These are phyloP conservation scores for Salvelinus sp. DNA, from an alignment of 2,113 vertebrate species.

Conservation along the genomic window DNA sequence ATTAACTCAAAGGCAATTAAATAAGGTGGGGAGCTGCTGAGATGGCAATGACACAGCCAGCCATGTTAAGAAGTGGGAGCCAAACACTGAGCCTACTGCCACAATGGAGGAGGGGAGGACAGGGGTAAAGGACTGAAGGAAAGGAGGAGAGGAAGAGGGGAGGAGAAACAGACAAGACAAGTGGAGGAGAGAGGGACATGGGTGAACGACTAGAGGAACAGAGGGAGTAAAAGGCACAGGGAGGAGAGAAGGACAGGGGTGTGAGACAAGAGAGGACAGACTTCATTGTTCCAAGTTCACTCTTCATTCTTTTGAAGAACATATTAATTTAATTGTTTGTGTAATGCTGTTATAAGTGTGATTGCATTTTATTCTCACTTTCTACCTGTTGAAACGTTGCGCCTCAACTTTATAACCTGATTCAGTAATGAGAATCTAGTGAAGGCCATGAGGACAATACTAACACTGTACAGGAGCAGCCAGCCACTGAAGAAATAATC, in stretches of 20 bases:
- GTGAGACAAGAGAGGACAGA: too few relatives aligned
- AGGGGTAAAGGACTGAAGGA: not conserved
- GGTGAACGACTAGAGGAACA: too few relatives aligned
- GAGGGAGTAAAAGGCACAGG: too few relatives aligned
- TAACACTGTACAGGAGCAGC: conserved; percentile 43
- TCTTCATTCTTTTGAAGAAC: too few relatives aligned
- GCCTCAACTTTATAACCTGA: not conserved
- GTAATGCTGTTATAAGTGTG: too few relatives aligned
- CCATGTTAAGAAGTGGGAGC: conserved; percentile 45
- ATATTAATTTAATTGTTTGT: too few relatives aligned
- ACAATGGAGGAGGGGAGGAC: not conserved
- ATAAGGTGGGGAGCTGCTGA: conserved; percentile 69
- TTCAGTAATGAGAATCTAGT: conserved; percentile 28
- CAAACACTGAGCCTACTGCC: conserved; percentile 12
- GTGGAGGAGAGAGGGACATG: too few relatives aligned
- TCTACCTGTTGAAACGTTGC: not conserved
- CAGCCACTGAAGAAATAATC: conserved; percentile 46
- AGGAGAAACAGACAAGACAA: not conserved
- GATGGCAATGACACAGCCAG: conserved; percentile 54
- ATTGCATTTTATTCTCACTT: too few relatives aligned
- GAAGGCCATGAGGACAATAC: conserved; percentile 35
- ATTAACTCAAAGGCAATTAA: conserved; percentile 76
- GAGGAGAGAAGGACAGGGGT: too few relatives aligned
- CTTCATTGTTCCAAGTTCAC: too few relatives aligned
- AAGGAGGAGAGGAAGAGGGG: not conserved